These are phyloP conservation scores for Cetoscarus ocellatus DNA, from an alignment of 2,797 vertebrate genomes.

Conservation along the genomic window DNA sequence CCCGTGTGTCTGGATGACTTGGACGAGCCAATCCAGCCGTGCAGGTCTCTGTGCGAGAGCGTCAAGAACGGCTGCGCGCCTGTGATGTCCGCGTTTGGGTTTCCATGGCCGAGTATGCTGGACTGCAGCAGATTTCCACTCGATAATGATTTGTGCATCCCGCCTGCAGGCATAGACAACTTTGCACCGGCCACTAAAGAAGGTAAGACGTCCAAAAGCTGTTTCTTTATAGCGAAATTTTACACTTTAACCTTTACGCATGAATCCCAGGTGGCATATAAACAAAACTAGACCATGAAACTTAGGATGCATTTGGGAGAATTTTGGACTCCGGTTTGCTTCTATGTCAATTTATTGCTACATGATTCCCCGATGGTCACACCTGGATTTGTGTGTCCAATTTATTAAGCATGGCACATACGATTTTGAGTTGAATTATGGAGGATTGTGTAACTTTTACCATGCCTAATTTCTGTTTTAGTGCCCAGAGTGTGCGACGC, in stretches of 20 bases:
- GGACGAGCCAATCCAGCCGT: conserved; percentile 96
- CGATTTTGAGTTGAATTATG: conserved; percentile 1
- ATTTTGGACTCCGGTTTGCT: neutral
- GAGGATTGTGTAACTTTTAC: neutral
- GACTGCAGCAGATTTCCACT: conserved; percentile 93
- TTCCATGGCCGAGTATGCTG: conserved; percentile 98
- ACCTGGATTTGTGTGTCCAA: neutral
- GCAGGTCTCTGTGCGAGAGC: conserved; percentile 94
- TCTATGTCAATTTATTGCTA: neutral
- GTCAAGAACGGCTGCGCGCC: conserved; percentile 94
- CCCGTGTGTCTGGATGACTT: conserved; percentile 96
- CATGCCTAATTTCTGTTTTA: conserved; percentile 60
- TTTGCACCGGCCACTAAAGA: conserved; percentile 88
- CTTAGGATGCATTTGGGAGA: too few species aligned
- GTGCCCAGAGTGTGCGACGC: conserved; percentile 96
- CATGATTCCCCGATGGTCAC: neutral
- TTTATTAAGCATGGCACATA: neutral
- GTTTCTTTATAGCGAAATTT: neutral
- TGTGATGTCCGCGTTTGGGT: conserved; percentile 97
- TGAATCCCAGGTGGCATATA: neutral
- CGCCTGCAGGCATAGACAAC: conserved; percentile 88
- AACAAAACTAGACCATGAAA: neutral
- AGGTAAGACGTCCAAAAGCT: conserved; percentile 79
- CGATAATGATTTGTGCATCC: conserved; percentile 97
- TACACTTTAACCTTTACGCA: neutral